Percentiles rank a stretch among this genome's conserved stretches.
Evolutionary conservation across 2,888 invertebrate genomes (phyloP).

Genomic region (Epicampocera succincta): DNA sequence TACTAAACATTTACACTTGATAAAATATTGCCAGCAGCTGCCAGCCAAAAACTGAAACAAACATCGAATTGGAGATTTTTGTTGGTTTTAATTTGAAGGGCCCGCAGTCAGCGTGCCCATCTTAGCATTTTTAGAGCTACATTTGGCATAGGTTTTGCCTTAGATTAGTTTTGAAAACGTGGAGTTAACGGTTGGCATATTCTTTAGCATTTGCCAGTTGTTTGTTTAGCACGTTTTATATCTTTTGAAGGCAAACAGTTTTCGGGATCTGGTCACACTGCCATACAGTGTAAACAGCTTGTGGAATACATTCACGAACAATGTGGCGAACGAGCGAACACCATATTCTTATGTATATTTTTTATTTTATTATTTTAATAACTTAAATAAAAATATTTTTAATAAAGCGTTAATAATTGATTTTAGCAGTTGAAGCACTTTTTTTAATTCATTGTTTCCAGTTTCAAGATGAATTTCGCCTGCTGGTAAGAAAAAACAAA

Average conservation of each 20-base stretch:
- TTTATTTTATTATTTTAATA: slow-evolving; percentile 26
- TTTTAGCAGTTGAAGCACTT: slow-evolving; percentile 33
- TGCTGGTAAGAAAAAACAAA: background rate
- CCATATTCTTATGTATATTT: background rate
- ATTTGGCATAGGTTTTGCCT: no score
- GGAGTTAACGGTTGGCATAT: no score
- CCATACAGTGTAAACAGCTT: background rate
- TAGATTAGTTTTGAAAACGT: no score
- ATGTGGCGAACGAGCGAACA: background rate
- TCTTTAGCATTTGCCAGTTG: no score
- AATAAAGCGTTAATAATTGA: slow-evolving; percentile 63
- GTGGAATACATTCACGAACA: background rate
- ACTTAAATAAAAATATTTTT: slow-evolving; percentile 28
- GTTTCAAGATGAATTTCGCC: slow-evolving; percentile 27
- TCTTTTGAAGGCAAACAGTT: no score
- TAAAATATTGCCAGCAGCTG: slow-evolving; percentile 44
- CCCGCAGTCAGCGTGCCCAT: no score
- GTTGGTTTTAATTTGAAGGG: slow-evolving; percentile 9
- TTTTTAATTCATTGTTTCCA: slow-evolving; percentile 1
- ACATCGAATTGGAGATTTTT: background rate
- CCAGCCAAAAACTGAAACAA: slow-evolving; percentile 14
- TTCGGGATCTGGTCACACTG: no score
- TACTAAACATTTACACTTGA: slow-evolving; percentile 51
- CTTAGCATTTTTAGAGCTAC: no score
- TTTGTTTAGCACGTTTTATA: no score